These are phyloP conservation scores for Hemibagrus wyckioides DNA, from an alignment of 2,113 vertebrate genomes.

Conservation along the genomic window DNA sequence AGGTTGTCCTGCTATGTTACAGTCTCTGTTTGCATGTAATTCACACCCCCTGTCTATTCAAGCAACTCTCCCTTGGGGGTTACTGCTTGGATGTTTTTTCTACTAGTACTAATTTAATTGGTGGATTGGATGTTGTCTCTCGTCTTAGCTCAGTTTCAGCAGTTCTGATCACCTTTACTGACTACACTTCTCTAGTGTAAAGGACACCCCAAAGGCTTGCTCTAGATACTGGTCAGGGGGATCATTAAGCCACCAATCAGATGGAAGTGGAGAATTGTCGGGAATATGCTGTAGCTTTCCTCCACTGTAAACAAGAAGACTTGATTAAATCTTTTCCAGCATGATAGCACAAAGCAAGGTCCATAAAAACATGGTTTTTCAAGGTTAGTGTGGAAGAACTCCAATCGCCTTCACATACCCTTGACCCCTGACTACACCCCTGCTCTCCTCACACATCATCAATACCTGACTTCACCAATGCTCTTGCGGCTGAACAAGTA, in stretches of 20 bases:
- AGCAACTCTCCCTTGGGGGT: neutral
- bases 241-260: neutral
- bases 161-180: neutral
- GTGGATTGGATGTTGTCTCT: neutral
- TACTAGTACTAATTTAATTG: neutral
- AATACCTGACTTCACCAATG: neutral
- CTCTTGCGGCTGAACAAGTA: neutral
- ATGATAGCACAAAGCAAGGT: neutral
- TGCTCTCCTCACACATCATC: neutral
- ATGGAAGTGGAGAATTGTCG: neutral
- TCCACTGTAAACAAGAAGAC: neutral
- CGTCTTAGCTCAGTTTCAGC: neutral
- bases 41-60: neutral
- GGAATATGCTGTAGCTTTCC: neutral
- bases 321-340: neutral
- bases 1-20: neutral
- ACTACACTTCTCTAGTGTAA: neutral
- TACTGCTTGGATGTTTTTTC: neutral
- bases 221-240: neutral
- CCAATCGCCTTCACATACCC: neutral
- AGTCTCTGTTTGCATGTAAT: neutral
- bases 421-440: neutral
- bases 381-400: neutral
- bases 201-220: neutral
- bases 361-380: neutral